Base-by-base conservation (phyloP, 1,140 invertebrate species). In the Homalodisca vitripennis region DNA sequence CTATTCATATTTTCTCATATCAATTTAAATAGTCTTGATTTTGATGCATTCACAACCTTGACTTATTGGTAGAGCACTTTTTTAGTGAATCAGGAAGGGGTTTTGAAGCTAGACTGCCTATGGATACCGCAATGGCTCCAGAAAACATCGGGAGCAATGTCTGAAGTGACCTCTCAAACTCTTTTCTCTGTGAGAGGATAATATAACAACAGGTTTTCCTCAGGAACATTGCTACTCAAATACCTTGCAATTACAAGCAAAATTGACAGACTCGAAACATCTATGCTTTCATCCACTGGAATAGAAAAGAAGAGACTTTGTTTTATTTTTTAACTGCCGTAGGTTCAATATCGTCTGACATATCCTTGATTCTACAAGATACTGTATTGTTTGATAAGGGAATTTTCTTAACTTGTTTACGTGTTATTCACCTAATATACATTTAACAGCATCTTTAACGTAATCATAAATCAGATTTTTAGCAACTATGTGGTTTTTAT, bases 1-100 rank as follows among this genome's bases (percentile, higher is more conserved):
- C 73, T 72, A 70, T 73, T 73, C 72, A 77, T 75, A 72, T 79
- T 75, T 74, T 75, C 74, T 75, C 77, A 79, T 60, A 78, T 66
- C 70, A 73, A 66, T 74, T 67, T 69, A 48, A 69, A 72, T 20
- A 71, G 29, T 60, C 66, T 67, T 17, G 60, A 68, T 29, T 73
- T 72, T 72, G 55, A 46, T 66, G 51, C 29, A 71, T 73, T 71
- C 27, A 77, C 48, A 51, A 71, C 60, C 57, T 68, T 68, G 27
- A 73, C 70, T 31, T 60, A 46, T 51, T 67, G 66, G 41, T 66
- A 30, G 22, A 72, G 41, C 55, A 60, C 63, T 55, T 51, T 30
- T 66, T 62, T 12, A 73, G 46, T n/a, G 32, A 13, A 27, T 63
- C 66, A 0, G 63, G 62, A 24, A 72, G 22, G 31, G 34, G 26